Evolutionary conservation across 1,140 invertebrate species (phyloP), one percentile per base, ranked within the genome.

Genomic region (Listronotus bonariensis): DNA sequence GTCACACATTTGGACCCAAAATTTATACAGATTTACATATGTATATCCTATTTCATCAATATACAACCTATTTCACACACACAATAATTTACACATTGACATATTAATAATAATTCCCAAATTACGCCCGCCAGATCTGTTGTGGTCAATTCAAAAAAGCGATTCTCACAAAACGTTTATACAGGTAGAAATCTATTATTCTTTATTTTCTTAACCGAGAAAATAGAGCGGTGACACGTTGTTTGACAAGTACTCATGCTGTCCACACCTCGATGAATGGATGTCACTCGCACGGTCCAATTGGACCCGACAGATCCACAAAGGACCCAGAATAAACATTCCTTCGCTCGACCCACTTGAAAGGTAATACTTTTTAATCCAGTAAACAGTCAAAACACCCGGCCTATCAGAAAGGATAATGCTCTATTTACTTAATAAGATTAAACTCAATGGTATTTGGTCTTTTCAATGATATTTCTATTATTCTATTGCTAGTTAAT

Each of bases 181-280:
- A 41, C 53, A n/a, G 42, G 36, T 48, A 63, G 60, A 51, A 45
- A n/a, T 40, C 34, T 51, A 56, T 65, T 57, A 42, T 46, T 17
- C 46, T 57, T 65, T 49, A 34, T 56, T 57, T 26, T 9, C 6
- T n/a, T 46, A 9, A 12, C 17, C 17, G 9, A 20, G 8, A 15
- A 14, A 12, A 36, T 42, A 49, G 20, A 10, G 17, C 34, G 43
- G 38, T 68, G 68, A 70, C 68, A 61, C 55, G 53, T 59, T 70
- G 68, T 70, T 70, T 70, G 68, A 70, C 68, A 70, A 60, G 68
- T 70, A 68, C 68, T 70, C 61, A 56, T 43, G 53, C 65, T 62
- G 68, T 70, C 68, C 68, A 68, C 68, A 70, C 68, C 68, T 70
- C 61, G 59, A 38, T 65, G 65, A 70, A 70, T 70, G 65, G 59